These are phyloP conservation scores for Drosophila anomelani DNA, from an alignment of 2,888 invertebrate species.

Conservation along the genomic window DNA sequence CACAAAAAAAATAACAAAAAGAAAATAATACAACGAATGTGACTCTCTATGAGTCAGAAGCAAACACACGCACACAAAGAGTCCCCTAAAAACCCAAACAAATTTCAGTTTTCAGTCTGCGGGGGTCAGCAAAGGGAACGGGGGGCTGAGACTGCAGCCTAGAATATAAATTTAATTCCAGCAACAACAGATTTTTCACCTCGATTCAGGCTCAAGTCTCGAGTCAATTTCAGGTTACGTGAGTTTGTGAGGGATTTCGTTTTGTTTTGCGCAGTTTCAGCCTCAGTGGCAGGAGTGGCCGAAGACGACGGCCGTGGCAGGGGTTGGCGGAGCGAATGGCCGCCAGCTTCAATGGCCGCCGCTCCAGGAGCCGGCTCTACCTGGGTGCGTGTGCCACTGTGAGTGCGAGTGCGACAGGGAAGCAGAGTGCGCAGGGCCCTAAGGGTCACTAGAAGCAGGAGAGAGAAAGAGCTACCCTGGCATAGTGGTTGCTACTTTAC, in stretches of 20 bases:
- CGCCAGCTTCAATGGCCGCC: conserved; percentile 73
- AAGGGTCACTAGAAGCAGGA: neutral
- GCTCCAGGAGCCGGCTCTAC: conserved; percentile 30
- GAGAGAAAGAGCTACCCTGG: conserved; percentile 3
- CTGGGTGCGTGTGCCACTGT: conserved; percentile 32
- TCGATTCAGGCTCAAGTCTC: conserved; percentile 33
- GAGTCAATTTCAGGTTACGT: conserved; percentile 40
- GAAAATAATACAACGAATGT: conserved; percentile 23
- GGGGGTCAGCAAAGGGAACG: conserved; percentile 2
- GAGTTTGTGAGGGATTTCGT: conserved; percentile 36
- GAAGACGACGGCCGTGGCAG: neutral
- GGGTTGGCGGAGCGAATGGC: conserved; percentile 45
- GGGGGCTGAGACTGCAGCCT: conserved; percentile 38
- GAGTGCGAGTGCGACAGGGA: conserved; percentile 35
- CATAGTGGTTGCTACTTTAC: conserved; percentile 54
- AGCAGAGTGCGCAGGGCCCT: conserved; percentile 6
- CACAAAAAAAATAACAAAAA: conserved; percentile 3
- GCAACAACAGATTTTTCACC: conserved; percentile 62
- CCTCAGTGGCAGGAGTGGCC: conserved; percentile 22
- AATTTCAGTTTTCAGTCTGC: conserved; percentile 36
- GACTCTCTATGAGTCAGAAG: conserved; percentile 42
- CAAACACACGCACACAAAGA: conserved; percentile 27
- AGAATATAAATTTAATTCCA: conserved; percentile 78
- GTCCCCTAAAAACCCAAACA: conserved; percentile 31
- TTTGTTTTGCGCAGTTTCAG: conserved; percentile 45